A percentile compares a stretch with the other conserved stretches of the same genome.
phyloP scores from a whole-genome alignment of 1,140 invertebrate genomes.

The Lysiphlebus fabarum region DNA sequence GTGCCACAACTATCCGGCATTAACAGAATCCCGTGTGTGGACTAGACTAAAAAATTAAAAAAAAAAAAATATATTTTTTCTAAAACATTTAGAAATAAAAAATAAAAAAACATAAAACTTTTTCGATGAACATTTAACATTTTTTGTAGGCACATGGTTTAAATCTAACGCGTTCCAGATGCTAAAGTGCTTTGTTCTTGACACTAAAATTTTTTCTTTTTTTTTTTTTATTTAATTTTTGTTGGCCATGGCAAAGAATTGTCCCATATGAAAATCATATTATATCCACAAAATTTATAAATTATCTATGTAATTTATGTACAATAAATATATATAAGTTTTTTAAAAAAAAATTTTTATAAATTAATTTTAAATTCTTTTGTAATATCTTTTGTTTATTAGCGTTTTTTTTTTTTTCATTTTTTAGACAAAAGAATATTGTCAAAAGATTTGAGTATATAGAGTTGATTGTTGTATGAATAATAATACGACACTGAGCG shows the following conservation, averaged over 20 bases:
- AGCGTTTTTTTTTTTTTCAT: no score
- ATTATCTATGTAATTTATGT: no score
- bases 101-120: neutral
- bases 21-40: no score
- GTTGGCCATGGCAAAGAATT: no score
- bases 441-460: neutral
- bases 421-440: slow-evolving; percentile 12
- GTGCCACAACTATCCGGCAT: slow-evolving; percentile 16
- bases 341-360: neutral
- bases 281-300: no score
- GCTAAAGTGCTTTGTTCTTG: slow-evolving; percentile 47
- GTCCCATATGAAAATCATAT: no score
- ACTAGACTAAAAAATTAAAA: neutral
- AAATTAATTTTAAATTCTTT: no score
- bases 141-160: slow-evolving; percentile 23
- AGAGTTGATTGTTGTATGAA: neutral
- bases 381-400: no score
- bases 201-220: slow-evolving; percentile 6
- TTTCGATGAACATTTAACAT: neutral
- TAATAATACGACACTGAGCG: neutral
- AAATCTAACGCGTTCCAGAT: slow-evolving; percentile 53
- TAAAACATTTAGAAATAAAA: slow-evolving; percentile 8
- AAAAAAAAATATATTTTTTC: neutral
- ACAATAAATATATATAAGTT: neutral
- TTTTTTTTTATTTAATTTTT: no score